Conservation (phyloP, 2,888 invertebrate species). For the Lissonota sp. region DNA sequence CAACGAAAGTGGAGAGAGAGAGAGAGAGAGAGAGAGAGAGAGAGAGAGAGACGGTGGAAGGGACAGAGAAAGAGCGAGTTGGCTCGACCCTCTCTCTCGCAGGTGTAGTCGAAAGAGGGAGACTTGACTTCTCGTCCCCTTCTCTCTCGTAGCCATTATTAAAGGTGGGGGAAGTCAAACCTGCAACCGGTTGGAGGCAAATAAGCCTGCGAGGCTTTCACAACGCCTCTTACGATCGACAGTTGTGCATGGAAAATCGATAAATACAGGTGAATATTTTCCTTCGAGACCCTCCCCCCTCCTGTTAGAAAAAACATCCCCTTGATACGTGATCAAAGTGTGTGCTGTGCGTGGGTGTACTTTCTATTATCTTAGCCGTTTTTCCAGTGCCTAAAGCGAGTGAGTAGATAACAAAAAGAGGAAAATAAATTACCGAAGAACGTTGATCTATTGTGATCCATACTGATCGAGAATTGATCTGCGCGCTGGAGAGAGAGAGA, state of each 20-base stretch:
- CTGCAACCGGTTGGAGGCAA: constrained; percentile 68
- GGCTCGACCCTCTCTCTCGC: constrained; percentile 48
- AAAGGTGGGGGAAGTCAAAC: constrained; percentile 70
- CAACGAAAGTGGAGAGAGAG: constrained; percentile 11
- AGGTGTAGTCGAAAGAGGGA: constrained; percentile 68
- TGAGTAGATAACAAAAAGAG: too few species aligned
- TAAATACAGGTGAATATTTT: constrained; percentile 64
- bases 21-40: constrained; percentile 6
- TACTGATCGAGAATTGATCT: too few species aligned
- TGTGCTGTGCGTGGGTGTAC: constrained; percentile 29
- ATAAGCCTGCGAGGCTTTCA: constrained; percentile 62
- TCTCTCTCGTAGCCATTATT: too few species aligned
- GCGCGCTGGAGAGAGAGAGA: constrained; percentile 14
- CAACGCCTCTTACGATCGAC: constrained; percentile 71
- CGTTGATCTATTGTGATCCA: too few species aligned
- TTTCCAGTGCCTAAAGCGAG: too few species aligned
- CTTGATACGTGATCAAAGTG: constrained; percentile 50
- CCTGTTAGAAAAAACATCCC: not conserved
- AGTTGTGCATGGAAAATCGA: constrained; percentile 76
- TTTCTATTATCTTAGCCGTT: too few species aligned
- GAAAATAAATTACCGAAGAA: too few species aligned
- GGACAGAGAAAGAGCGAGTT: constrained; percentile 16
- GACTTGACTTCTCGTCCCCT: constrained; percentile 58
- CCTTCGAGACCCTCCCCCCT: not conserved
- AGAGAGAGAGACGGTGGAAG: not conserved